Evolutionary conservation across 2,113 vertebrate genomes (phyloP), one percentile per base, ranked within the genome.

Genomic region (Salvelinus alpinus): DNA sequence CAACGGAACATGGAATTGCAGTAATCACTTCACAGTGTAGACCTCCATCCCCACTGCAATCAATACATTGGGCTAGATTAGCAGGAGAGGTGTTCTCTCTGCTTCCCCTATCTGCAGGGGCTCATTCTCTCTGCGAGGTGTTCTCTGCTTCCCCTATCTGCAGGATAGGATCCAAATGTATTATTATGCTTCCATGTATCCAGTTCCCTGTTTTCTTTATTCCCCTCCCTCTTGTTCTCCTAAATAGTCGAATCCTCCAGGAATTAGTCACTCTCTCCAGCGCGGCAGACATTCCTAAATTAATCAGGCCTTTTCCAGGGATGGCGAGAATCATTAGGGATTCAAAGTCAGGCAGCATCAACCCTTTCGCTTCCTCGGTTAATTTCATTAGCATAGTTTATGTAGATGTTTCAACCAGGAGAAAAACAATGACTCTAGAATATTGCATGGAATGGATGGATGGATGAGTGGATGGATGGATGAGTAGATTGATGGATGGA

Each of bases 321-420:
- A 88, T 78, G 87, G 82, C 77, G 72, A 75, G 82, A 88, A 80
- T 91, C 89, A 88, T 92, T 89, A 90, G 76, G 78, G 84, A 91
- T 92, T 87, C 86, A 77, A 72, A 80, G 73, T 67, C 75, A 82
- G 79, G 81, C 85, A 57, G 78, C 83, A 77, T 85, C 88, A 84
- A 78, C 74, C 75, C 82, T 87, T 75, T 71, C 80, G 74, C 82
- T 88, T 85, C 78, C 80, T 47, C 80, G 60, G 88, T 89, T 91
- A 90, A 91, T 93, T 91, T 90, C 82, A 91, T 93, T 90, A 87
- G 81, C 88, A 91, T 90, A 90, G 89, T 92, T 90, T 89, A 90
- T 89, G 83, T 78, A 83, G 82, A 86, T 88, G 78, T 87, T 85
- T 88, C 72, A 68, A 68, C 51, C 70, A 25, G 70, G 66, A 82